Evolutionary conservation across 2,888 invertebrate species (phyloP).

Genomic region (Pristionchus exspectatus): DNA sequence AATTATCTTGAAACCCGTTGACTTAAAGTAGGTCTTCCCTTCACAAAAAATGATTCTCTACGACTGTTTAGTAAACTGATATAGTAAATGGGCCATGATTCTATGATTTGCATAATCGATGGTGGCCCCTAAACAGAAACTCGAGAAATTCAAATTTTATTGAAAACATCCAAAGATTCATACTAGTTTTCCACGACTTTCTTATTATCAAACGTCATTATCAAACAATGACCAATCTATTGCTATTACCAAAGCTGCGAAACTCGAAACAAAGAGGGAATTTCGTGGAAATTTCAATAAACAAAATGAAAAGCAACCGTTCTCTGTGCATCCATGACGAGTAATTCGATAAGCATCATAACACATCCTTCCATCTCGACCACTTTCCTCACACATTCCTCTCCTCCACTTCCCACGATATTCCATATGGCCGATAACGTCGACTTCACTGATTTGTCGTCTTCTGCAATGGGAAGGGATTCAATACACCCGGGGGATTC

Average conservation of each 20-base stretch:
- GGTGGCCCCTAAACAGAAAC: too few species aligned
- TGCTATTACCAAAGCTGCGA: background rate
- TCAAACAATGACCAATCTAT: background rate
- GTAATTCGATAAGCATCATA: background rate
- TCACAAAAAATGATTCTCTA: too few species aligned
- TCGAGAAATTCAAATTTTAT: too few species aligned
- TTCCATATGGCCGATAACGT: slow-evolving; percentile 52
- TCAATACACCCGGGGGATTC: background rate
- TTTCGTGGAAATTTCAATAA: too few species aligned
- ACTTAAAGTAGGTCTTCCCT: too few species aligned
- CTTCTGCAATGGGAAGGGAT: slow-evolving; percentile 22
- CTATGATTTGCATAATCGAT: too few species aligned
- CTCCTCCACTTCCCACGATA: slow-evolving; percentile 53
- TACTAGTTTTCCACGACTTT: background rate
- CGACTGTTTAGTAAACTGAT: too few species aligned
- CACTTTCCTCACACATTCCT: slow-evolving; percentile 30
- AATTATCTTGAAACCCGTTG: too few species aligned
- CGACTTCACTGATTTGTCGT: slow-evolving; percentile 44
- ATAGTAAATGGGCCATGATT: too few species aligned
- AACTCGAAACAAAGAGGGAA: background rate
- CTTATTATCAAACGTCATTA: background rate
- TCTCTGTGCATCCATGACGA: slow-evolving; percentile 14
- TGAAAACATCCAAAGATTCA: too few species aligned
- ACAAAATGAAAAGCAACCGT: background rate
- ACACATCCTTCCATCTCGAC: slow-evolving; percentile 45